Evolutionary conservation across 1,140 invertebrate species (phyloP).

Genomic region (Bicyclus anynana): DNA sequence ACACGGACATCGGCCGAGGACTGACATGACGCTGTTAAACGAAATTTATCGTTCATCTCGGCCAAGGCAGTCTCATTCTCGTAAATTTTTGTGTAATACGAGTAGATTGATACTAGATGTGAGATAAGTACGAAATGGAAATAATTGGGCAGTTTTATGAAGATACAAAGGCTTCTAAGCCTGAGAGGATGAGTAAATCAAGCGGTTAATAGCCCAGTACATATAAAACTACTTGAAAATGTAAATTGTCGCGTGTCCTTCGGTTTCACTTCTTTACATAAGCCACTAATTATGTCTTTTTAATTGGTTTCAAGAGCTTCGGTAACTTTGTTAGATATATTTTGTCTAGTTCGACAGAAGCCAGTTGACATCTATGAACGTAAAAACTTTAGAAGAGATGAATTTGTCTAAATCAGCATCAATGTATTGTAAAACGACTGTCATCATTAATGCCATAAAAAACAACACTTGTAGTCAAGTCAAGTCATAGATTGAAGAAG

Average conservation of each 20-base stretch:
- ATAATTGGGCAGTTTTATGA: slow-evolving; percentile 58
- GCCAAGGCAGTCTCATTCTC: slow-evolving; percentile 49
- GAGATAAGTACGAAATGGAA: slow-evolving; percentile 48
- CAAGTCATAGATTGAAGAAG: too few relatives aligned
- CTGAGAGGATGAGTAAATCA: slow-evolving; percentile 7
- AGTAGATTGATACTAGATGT: slow-evolving; percentile 59
- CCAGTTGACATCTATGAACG: too few relatives aligned
- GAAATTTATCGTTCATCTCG: slow-evolving; percentile 67
- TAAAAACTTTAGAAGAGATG: too few relatives aligned
- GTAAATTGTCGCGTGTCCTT: slow-evolving; percentile 4
- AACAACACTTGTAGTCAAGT: too few relatives aligned
- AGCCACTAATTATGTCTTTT: neutral
- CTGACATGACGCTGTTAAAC: slow-evolving; percentile 52
- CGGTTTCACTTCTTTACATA: neutral
- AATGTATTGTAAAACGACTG: too few relatives aligned
- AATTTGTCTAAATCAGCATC: too few relatives aligned
- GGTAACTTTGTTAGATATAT: too few relatives aligned
- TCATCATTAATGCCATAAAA: too few relatives aligned
- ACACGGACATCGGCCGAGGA: slow-evolving; percentile 33
- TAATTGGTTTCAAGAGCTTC: neutral
- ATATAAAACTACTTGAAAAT: slow-evolving; percentile 8
- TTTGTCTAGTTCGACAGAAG: too few relatives aligned
- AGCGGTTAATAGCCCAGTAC: slow-evolving; percentile 1
- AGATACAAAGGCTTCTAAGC: slow-evolving; percentile 17
- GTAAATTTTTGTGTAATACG: slow-evolving; percentile 66